Evolutionary conservation across 2,888 invertebrate species (phyloP).

Genomic region (Watsonalla binaria): DNA sequence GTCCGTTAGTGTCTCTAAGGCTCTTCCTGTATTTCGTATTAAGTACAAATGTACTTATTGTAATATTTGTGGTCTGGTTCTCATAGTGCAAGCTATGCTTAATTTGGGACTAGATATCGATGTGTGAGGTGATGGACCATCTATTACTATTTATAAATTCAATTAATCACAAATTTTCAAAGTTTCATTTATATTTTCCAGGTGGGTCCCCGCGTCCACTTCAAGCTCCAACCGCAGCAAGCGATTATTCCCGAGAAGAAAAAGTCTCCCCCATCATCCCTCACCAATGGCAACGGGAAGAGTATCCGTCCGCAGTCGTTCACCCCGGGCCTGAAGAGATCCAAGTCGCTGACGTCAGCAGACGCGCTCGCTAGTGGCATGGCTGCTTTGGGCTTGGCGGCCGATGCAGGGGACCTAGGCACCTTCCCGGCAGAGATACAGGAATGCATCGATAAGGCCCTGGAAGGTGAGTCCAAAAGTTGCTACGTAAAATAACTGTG

Average conservation of each 20-base stretch:
- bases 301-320: constrained; percentile 64
- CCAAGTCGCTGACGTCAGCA: constrained; percentile 89
- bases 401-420: constrained; percentile 86
- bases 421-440: constrained; percentile 86
- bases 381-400: constrained; percentile 82
- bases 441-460: constrained; percentile 84
- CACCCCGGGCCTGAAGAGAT: constrained; percentile 83
- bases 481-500: too few species aligned
- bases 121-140: too few species aligned
- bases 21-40: too few species aligned
- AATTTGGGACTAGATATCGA: too few species aligned
- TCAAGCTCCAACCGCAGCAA: constrained; percentile 74
- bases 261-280: constrained; percentile 62
- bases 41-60: too few species aligned
- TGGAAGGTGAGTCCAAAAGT: constrained; percentile 76
- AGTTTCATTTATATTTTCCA: constrained; percentile 29
- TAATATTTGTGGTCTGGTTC: too few species aligned
- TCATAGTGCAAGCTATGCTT: too few species aligned
- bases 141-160: too few species aligned
- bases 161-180: not conserved
- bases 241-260: constrained; percentile 65
- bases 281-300: constrained; percentile 67
- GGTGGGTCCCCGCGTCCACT: constrained; percentile 78
- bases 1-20: too few species aligned
- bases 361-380: constrained; percentile 84